Percentiles rank a stretch among this genome's conserved stretches.
These are phyloP conservation scores for Drosophila greeni DNA, from an alignment of 2,888 invertebrate genomes.

Conservation along the genomic window DNA sequence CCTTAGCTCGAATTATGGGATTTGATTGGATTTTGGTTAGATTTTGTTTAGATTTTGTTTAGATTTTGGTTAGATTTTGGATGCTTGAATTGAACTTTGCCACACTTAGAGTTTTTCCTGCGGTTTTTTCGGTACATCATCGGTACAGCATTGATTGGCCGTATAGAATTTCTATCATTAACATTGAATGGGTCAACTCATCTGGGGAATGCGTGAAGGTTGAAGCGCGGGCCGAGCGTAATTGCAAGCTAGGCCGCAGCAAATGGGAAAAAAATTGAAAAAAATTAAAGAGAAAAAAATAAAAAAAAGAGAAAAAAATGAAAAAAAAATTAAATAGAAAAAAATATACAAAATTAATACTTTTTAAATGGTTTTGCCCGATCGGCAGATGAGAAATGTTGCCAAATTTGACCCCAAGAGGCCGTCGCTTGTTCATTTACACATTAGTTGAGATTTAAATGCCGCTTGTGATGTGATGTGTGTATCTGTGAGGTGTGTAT, in stretches of 20 bases:
- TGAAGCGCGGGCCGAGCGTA: slow-evolving; percentile 44
- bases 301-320: slow-evolving; percentile 7
- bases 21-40: slow-evolving; percentile 42
- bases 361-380: slow-evolving; percentile 55
- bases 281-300: not conserved
- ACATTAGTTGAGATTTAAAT: slow-evolving; percentile 70
- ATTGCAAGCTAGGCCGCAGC: slow-evolving; percentile 43
- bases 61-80: slow-evolving; percentile 1
- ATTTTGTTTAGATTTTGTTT: slow-evolving; percentile 12
- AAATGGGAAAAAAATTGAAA: slow-evolving; percentile 12
- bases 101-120: slow-evolving; percentile 24
- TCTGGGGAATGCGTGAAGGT: slow-evolving; percentile 71
- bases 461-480: slow-evolving; percentile 21
- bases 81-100: slow-evolving; percentile 28
- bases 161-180: slow-evolving; percentile 66
- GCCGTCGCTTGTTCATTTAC: slow-evolving; percentile 66
- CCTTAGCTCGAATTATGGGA: slow-evolving; percentile 60
- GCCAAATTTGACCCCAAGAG: slow-evolving; percentile 71
- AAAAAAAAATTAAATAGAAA: not conserved
- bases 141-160: slow-evolving; percentile 43
- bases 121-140: slow-evolving; percentile 32
- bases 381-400: slow-evolving; percentile 66
- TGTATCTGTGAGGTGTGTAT: too few species aligned
- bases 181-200: slow-evolving; percentile 51
- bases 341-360: slow-evolving; percentile 57